Conservation (phyloP, 1,140 invertebrate species). For the Neodiprion fabricii region DNA sequence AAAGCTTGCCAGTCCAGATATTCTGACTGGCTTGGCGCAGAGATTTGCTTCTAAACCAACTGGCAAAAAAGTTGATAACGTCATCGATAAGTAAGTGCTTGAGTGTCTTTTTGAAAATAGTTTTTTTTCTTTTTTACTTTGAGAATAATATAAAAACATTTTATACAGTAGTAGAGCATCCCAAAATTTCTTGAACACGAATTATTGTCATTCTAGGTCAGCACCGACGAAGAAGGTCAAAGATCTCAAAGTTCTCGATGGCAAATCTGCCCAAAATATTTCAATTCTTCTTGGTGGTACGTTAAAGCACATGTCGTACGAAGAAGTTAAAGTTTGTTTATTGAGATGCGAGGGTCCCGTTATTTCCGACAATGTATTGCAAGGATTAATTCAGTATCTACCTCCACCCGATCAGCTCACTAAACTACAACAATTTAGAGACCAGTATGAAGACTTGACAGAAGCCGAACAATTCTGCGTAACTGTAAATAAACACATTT, state of each 20-base stretch:
- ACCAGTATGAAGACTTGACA: constrained; percentile 81
- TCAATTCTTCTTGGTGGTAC: constrained; percentile 88
- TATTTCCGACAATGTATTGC: constrained; percentile 80
- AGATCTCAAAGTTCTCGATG: constrained; percentile 89
- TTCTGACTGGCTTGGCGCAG: constrained; percentile 80
- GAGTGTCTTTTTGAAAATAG: neutral
- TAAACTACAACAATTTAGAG: constrained; percentile 79
- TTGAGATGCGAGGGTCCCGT: constrained; percentile 86
- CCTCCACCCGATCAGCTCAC: constrained; percentile 89
- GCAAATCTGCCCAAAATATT: constrained; percentile 95
- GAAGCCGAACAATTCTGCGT: constrained; percentile 95
- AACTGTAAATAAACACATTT: constrained; percentile 73
- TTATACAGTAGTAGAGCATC: no score
- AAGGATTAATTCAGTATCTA: constrained; percentile 87
- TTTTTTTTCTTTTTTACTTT: neutral
- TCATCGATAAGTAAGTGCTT: constrained; percentile 71
- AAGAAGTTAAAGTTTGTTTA: constrained; percentile 84
- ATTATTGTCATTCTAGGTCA: constrained; percentile 55
- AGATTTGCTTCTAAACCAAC: constrained; percentile 89
- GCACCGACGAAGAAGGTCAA: constrained; percentile 85
- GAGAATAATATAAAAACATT: neutral
- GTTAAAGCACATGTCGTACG: constrained; percentile 87
- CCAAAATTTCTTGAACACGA: neutral
- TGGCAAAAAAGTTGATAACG: constrained; percentile 73
- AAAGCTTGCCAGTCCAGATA: constrained; percentile 83